These are phyloP conservation scores for Picus viridis DNA, from an alignment of 2,797 vertebrate species.

Conservation along the genomic window DNA sequence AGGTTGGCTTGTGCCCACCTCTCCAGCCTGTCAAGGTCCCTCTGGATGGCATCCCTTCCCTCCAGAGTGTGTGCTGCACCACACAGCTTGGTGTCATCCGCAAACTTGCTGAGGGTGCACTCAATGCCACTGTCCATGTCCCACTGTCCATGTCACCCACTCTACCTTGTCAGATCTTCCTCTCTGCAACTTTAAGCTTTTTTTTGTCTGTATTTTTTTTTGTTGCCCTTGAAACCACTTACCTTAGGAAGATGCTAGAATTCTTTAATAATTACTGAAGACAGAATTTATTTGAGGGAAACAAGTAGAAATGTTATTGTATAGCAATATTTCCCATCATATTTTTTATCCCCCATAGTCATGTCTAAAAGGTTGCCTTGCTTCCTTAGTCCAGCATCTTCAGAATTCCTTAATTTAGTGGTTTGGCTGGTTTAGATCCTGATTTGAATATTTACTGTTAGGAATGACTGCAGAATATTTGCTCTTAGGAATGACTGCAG, in stretches of 20 bases:
- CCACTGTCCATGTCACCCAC: too few relatives aligned
- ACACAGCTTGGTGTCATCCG: too few relatives aligned
- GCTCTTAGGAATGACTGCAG: background rate
- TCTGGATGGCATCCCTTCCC: too few relatives aligned
- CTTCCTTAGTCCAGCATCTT: background rate
- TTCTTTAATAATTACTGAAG: background rate
- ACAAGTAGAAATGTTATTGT: background rate
- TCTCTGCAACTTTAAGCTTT: background rate
- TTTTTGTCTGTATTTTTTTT: background rate
- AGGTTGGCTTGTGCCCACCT: too few relatives aligned
- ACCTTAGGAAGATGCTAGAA: background rate
- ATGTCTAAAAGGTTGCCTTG: background rate
- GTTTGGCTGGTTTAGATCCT: background rate
- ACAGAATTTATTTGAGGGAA: background rate
- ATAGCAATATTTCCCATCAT: background rate
- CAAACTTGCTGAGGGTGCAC: too few relatives aligned
- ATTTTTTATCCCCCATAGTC: background rate
- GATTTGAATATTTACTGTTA: background rate
- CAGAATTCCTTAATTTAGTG: background rate
- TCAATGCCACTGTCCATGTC: too few relatives aligned
- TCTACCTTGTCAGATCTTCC: background rate
- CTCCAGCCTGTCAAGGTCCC: too few relatives aligned
- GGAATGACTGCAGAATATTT: background rate
- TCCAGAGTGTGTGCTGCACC: too few relatives aligned
- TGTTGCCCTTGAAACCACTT: background rate